A percentile compares a stretch with the other conserved stretches of the same genome.
These are phyloP conservation scores for Pterocles orientalis DNA, from an alignment of 2,113 vertebrate genomes.

Conservation along the genomic window DNA sequence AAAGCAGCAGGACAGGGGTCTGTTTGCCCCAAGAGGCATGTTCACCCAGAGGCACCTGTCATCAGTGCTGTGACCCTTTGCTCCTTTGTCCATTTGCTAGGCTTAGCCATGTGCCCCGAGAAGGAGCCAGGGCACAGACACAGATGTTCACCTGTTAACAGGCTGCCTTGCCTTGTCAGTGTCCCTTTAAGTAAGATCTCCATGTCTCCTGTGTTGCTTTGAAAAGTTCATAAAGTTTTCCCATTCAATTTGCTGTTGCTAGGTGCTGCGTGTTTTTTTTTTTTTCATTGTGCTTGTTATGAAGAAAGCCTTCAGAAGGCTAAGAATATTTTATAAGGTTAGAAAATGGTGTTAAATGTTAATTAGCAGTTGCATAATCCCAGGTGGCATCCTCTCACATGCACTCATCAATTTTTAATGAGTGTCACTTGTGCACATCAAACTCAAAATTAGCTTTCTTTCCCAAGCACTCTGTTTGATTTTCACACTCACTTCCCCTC, in stretches of 20 bases:
- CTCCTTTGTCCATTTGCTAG: background rate
- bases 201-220: background rate
- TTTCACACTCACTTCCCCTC: constrained; percentile 53
- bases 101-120: background rate
- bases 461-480: constrained; percentile 53
- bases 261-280: constrained; percentile 50
- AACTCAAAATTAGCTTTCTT: constrained; percentile 71
- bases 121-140: background rate
- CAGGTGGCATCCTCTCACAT: constrained; percentile 71
- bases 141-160: background rate
- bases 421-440: constrained; percentile 69
- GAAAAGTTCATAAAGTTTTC: constrained; percentile 65
- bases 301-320: constrained; percentile 65
- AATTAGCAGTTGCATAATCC: constrained; percentile 81
- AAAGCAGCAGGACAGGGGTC: background rate
- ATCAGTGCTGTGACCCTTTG: background rate
- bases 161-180: background rate
- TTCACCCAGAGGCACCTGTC: fast-evolving
- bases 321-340: constrained; percentile 75
- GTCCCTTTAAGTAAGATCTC: background rate
- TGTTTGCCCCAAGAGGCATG: background rate
- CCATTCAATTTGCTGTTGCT: constrained; percentile 70
- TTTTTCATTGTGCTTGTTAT: constrained; percentile 52
- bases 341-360: constrained; percentile 79
- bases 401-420: constrained; percentile 76